phyloP scores from a whole-genome alignment of 1,140 invertebrate species.

The Bradynema listronoti region DNA sequence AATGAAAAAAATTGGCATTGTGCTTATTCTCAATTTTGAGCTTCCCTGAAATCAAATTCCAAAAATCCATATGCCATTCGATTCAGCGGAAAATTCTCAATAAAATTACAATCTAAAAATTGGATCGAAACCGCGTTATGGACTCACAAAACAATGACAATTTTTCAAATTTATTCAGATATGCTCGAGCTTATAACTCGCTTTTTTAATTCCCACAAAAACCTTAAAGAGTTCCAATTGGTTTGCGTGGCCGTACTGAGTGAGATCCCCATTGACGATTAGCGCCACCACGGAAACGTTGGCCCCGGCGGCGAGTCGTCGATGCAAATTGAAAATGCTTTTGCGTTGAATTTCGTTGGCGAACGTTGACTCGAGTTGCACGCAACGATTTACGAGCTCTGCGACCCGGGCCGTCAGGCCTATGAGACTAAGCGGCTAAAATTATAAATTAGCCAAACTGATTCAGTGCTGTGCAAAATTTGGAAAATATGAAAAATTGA shows the following conservation, averaged over 20 bases:
- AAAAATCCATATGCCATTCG: no score
- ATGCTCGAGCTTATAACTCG: no score
- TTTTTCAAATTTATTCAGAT: no score
- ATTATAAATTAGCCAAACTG: neutral
- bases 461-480: neutral
- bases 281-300: no score
- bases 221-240: slow-evolving; percentile 49
- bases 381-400: slow-evolving; percentile 25
- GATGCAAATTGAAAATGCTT: slow-evolving; percentile 39
- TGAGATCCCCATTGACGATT: slow-evolving; percentile 52
- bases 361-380: slow-evolving; percentile 41
- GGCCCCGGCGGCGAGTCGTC: slow-evolving; percentile 38
- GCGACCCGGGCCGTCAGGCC: neutral
- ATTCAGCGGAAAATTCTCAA: no score
- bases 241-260: slow-evolving; percentile 44
- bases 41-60: no score
- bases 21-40: no score
- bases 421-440: neutral
- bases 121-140: no score
- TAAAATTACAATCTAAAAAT: no score
- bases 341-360: slow-evolving; percentile 50
- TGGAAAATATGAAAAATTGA: neutral
- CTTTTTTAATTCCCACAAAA: no score
- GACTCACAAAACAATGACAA: no score
- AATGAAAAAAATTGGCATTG: no score